Conservation (phyloP, 2,888 invertebrate genomes). For the Branchellion lobata region DNA sequence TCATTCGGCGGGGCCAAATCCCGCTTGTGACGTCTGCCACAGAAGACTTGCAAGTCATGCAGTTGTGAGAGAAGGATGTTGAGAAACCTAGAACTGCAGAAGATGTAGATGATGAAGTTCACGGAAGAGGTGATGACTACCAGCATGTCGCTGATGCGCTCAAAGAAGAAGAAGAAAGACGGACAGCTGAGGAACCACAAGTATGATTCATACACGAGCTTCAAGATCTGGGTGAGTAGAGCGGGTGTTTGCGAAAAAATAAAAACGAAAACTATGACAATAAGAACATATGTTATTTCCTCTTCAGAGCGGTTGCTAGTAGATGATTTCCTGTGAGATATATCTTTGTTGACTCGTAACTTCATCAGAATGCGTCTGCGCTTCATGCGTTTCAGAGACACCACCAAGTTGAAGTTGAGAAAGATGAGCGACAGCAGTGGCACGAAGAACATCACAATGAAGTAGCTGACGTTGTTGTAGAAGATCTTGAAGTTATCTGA, state of each 20-base stretch:
- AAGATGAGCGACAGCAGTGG: slow-evolving; percentile 48
- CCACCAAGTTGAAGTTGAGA: slow-evolving; percentile 49
- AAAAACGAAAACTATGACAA: slow-evolving; percentile 51
- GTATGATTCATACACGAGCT: slow-evolving; percentile 38
- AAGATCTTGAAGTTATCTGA: slow-evolving; percentile 12
- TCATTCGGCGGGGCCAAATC: neutral
- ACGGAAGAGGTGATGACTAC: slow-evolving; percentile 50
- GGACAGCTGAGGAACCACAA: slow-evolving; percentile 42
- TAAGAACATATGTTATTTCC: slow-evolving; percentile 51
- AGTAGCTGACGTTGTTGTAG: slow-evolving; percentile 49
- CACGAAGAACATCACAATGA: slow-evolving; percentile 49
- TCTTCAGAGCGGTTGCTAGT: slow-evolving; percentile 48
- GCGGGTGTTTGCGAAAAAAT: slow-evolving; percentile 50
- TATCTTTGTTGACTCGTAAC: neutral
- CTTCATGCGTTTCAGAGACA: slow-evolving; percentile 47
- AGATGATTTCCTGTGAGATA: neutral
- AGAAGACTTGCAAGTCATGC: neutral
- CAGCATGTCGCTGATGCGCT: slow-evolving; percentile 50
- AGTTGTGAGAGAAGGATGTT: slow-evolving; percentile 47
- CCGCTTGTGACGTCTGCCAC: neutral
- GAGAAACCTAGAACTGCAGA: slow-evolving; percentile 49
- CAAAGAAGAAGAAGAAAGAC: slow-evolving; percentile 49
- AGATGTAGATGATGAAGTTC: slow-evolving; percentile 51
- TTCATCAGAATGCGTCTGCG: slow-evolving; percentile 46
- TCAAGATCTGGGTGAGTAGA: slow-evolving; percentile 49